phyloP scores from a whole-genome alignment of 2,888 invertebrate species.

The Callyntrura guangdongensis region DNA sequence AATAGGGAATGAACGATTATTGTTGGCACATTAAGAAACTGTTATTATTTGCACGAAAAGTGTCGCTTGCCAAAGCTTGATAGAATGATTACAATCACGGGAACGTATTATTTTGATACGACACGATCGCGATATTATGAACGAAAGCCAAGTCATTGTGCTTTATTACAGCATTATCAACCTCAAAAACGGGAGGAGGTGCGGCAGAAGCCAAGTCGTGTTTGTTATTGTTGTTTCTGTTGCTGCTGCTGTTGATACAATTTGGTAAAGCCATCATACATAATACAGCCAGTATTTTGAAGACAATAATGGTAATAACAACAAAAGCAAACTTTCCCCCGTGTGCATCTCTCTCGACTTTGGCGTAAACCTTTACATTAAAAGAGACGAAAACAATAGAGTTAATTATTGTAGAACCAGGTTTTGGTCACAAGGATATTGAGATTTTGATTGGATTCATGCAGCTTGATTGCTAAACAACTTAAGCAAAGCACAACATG shows the following conservation, averaged over 20 bases:
- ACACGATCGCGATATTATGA: not conserved
- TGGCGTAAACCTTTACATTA: not conserved
- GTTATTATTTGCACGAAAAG: constrained; percentile 63
- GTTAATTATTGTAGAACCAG: constrained; percentile 73
- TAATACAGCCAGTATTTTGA: constrained; percentile 11
- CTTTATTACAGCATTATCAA: constrained; percentile 39
- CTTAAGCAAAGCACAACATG: not conserved
- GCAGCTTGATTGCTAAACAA: constrained; percentile 38
- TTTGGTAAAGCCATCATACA: not conserved
- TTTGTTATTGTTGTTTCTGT: constrained; percentile 29
- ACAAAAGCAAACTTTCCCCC: constrained; percentile 55
- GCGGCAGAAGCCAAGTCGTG: constrained; percentile 64
- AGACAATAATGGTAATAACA: constrained; percentile 50
- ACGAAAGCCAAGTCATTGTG: constrained; percentile 30
- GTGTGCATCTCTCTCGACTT: not conserved
- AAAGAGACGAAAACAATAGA: constrained; percentile 74
- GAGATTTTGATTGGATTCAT: constrained; percentile 74
- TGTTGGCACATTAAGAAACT: constrained; percentile 55
- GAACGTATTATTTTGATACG: constrained; percentile 37
- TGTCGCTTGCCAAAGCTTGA: constrained; percentile 60
- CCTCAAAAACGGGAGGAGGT: constrained; percentile 50
- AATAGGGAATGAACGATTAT: constrained; percentile 54
- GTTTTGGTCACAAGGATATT: constrained; percentile 22
- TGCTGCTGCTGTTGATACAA: constrained; percentile 20
- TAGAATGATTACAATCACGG: constrained; percentile 65